Evolutionary conservation across 1,140 invertebrate genomes (phyloP).

Genomic region (Neotoxoptera formosana): DNA sequence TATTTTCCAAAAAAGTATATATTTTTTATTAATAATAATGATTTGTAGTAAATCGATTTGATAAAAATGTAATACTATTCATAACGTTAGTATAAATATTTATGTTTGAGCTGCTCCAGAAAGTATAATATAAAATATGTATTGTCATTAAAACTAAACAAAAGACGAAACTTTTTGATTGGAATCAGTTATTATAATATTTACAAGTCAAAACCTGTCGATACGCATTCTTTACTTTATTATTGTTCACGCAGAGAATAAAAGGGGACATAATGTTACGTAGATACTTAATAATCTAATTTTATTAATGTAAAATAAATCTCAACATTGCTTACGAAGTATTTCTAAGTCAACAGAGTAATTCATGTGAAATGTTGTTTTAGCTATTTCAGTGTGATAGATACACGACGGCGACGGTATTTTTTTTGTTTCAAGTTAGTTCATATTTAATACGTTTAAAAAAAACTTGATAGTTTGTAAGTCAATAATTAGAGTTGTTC

Average conservation of each 20-base stretch:
- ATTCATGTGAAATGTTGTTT: neutral
- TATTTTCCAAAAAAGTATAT: neutral
- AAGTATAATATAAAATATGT: neutral
- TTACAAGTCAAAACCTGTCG: slow-evolving; percentile 10
- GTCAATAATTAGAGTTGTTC: neutral
- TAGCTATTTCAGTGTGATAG: neutral
- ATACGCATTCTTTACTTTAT: neutral
- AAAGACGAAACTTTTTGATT: slow-evolving; percentile 1
- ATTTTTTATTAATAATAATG: neutral
- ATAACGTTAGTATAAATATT: neutral
- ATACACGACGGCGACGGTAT: neutral
- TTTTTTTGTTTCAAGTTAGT: neutral
- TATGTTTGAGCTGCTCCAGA: neutral
- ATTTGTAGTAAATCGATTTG: neutral
- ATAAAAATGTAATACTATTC: neutral
- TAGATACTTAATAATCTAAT: neutral
- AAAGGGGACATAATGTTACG: neutral
- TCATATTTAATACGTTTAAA: slow-evolving; percentile 7
- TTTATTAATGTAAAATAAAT: slow-evolving; percentile 15
- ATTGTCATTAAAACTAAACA: slow-evolving; percentile 10
- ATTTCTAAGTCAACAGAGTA: neutral
- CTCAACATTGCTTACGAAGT: neutral
- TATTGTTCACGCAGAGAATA: neutral
- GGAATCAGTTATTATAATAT: neutral
- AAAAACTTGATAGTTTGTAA: neutral